Base-by-base conservation (phyloP, 2,797 vertebrate species). In the Australoheros facetus region DNA sequence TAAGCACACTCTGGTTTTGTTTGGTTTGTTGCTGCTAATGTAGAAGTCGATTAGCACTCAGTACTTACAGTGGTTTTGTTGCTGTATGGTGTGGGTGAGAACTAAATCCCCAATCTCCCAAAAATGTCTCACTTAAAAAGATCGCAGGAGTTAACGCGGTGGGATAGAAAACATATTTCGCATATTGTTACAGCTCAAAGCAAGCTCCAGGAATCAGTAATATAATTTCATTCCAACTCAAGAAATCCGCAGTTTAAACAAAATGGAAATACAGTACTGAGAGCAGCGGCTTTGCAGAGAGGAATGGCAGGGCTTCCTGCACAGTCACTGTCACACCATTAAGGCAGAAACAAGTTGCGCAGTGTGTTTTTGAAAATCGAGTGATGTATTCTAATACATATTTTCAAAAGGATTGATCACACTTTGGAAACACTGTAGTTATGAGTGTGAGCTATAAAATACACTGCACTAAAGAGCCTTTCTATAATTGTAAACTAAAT, bases 81-180 rank as follows among this genome's bases (percentile, higher is more conserved):
- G 62, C 75, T 8, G 51, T 28, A 39, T 62, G 9, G 28, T 10
- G 26, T 56, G 16, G 75, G 12, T 59, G 62, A 76, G 55, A 57
- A 0, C 0, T 56, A 14, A 64, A 76, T 56, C 3, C 9, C 3
- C 8, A 60, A n/a, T 12, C 21, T 59, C 16, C 19, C n/a, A 6
- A 71, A 74, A 77, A 53, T 2, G 5, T 19, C 19, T 71, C 28
- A 17, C 4, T 69, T 48, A n/a, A 58, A 23, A 73, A 45, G 4
- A 48, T 58, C 28, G 32, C 9, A 60, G 42, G 74, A 42, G 58
- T 75, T 77, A 72, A 26, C 32, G 69, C 32, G 21, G 14, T 60
- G 56, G 32, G 42, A 81, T n/a, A 53, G 8, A 59, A 57, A 66
- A 82, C 19, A n/a, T 32, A 42, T 73, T 55, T 81, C 17, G 13